phyloP scores from a whole-genome alignment of 2,113 vertebrate species.

The Channa argus region DNA sequence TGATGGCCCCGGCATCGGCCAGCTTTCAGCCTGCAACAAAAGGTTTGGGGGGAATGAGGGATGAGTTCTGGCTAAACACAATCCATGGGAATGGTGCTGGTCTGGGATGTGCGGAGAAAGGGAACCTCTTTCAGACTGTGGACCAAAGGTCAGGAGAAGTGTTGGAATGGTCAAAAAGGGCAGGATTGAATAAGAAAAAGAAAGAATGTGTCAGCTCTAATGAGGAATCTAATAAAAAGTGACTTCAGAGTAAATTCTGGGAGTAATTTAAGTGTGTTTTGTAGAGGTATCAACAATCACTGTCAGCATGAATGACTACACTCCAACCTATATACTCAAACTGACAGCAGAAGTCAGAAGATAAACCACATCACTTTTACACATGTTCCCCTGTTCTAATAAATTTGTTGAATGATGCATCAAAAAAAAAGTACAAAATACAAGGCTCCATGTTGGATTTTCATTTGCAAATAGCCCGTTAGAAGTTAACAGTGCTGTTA shows the following conservation, averaged over 20 bases:
- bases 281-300: conserved; percentile 34
- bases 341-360: too few relatives aligned
- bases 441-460: neutral
- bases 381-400: neutral
- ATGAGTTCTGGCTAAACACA: conserved; percentile 71
- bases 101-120: conserved; percentile 55
- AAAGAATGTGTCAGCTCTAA: conserved; percentile 56
- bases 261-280: conserved; percentile 34
- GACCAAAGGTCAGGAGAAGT: conserved; percentile 67
- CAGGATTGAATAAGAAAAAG: conserved; percentile 44
- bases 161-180: conserved; percentile 47
- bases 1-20: conserved; percentile 76
- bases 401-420: neutral
- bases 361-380: neutral
- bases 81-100: conserved; percentile 65
- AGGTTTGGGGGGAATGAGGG: conserved; percentile 77
- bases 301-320: conserved; percentile 35
- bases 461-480: neutral
- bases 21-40: conserved; percentile 82
- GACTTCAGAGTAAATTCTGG: conserved; percentile 58
- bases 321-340: neutral
- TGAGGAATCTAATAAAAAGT: conserved; percentile 70
- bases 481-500: neutral
- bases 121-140: conserved; percentile 64
- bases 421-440: too few relatives aligned